These are phyloP conservation scores for Leptothorax acervorum DNA, from an alignment of 2,888 invertebrate species.

Conservation along the genomic window DNA sequence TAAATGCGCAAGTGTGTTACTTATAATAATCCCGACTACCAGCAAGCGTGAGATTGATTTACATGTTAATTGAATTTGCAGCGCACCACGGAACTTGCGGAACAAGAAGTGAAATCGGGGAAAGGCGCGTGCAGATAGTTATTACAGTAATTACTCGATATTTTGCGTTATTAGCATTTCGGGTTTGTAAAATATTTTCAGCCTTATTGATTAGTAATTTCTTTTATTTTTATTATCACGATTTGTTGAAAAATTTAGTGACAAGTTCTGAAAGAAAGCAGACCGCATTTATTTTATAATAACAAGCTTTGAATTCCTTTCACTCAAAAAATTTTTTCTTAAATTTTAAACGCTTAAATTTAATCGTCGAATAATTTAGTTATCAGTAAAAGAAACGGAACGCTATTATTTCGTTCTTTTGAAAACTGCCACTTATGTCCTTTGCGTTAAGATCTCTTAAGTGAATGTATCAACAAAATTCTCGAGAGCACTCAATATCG, in stretches of 20 bases:
- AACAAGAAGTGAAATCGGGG: constrained; percentile 15
- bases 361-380: neutral
- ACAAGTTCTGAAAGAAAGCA: neutral
- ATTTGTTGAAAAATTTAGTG: neutral
- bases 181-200: neutral
- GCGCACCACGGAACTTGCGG: neutral
- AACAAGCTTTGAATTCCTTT: neutral
- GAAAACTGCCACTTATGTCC: neutral
- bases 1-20: neutral
- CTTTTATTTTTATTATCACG: too few species aligned
- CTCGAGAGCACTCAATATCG: constrained; percentile 16
- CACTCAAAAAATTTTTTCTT: neutral
- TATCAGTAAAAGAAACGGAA: neutral
- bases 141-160: constrained; percentile 3
- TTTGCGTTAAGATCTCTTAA: neutral
- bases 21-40: neutral
- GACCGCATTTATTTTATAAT: neutral
- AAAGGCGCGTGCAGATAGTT: neutral
- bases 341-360: neutral
- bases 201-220: neutral
- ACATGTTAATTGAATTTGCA: constrained; percentile 35
- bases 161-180: neutral
- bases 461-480: constrained; percentile 14
- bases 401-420: neutral
- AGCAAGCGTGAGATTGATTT: constrained; percentile 28